phyloP scores from a whole-genome alignment of 2,113 vertebrate species.

The Otis tarda region DNA sequence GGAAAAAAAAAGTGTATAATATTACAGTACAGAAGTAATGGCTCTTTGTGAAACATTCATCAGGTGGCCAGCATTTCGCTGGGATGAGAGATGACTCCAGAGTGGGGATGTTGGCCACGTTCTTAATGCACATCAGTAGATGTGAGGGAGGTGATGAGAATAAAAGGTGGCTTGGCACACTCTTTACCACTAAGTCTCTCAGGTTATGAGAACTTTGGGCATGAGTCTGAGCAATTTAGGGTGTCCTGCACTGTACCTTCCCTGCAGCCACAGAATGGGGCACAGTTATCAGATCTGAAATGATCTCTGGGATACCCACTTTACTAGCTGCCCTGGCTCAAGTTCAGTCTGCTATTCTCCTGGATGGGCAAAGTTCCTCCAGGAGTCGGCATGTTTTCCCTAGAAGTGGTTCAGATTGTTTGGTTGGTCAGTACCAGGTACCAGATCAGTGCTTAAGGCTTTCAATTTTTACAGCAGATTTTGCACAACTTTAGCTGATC shows the following conservation, averaged over 20 bases:
- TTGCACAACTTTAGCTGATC: not conserved
- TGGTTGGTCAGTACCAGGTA: not conserved
- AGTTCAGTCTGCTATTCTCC: not conserved
- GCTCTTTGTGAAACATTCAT: not conserved
- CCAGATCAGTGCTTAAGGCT: not conserved
- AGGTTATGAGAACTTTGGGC: not conserved
- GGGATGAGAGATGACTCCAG: not conserved
- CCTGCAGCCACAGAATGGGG: not conserved
- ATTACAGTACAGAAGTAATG: not conserved
- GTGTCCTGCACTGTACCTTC: not conserved
- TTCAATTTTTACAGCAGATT: not conserved
- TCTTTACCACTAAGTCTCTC: not conserved
- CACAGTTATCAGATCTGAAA: rapidly evolving
- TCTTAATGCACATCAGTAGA: not conserved
- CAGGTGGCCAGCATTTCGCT: not conserved
- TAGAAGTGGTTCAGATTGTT: not conserved
- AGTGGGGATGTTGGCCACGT: rapidly evolving
- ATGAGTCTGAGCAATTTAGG: not conserved
- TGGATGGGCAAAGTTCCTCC: not conserved
- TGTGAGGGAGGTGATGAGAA: rapidly evolving
- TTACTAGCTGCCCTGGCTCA: not conserved
- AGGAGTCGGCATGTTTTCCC: not conserved
- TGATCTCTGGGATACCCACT: not conserved
- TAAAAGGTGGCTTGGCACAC: not conserved
- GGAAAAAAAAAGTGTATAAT: not conserved